Evolutionary conservation across 2,113 vertebrate species (phyloP).

Genomic region (Rhadina sibilatrix): DNA sequence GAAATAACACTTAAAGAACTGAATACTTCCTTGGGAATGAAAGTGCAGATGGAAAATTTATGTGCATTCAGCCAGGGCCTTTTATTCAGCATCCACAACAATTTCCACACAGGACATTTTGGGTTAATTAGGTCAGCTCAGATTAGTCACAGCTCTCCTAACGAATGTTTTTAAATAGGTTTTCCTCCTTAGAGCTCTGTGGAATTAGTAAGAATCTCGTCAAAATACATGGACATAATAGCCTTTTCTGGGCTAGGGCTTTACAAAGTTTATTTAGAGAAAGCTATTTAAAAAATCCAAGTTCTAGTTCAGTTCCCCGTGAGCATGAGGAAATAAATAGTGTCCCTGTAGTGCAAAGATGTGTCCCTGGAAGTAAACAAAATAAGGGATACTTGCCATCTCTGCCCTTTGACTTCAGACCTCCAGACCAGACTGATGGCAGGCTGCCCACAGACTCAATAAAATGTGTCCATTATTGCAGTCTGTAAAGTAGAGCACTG

Average conservation of each 20-base stretch:
- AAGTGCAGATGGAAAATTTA: constrained; percentile 1
- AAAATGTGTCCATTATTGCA: constrained; percentile 38
- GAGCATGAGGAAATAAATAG: background rate
- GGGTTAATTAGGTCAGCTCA: constrained; percentile 61
- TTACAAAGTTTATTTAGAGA: constrained; percentile 34
- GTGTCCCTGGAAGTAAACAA: constrained; percentile 37
- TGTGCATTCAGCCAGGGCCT: background rate
- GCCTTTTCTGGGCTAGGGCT: constrained; percentile 10
- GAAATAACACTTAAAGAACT: constrained; percentile 43
- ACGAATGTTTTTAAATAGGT: constrained; percentile 21
- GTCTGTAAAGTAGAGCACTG: background rate
- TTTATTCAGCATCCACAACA: background rate
- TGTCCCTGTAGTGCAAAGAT: background rate
- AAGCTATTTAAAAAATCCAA: constrained; percentile 12
- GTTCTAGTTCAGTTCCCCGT: constrained; percentile 2
- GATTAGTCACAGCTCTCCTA: constrained; percentile 59
- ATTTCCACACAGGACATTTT: constrained; percentile 43
- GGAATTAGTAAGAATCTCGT: constrained; percentile 8
- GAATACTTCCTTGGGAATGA: constrained; percentile 33
- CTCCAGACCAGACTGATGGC: constrained; percentile 21
- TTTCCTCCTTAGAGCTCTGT: background rate
- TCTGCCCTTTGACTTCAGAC: constrained; percentile 26
- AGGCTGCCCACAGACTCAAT: constrained; percentile 7
- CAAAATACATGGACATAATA: background rate
- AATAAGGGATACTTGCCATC: constrained; percentile 33